Conservation (phyloP, 2,888 invertebrate genomes). For the Spilarctia lutea region DNA sequence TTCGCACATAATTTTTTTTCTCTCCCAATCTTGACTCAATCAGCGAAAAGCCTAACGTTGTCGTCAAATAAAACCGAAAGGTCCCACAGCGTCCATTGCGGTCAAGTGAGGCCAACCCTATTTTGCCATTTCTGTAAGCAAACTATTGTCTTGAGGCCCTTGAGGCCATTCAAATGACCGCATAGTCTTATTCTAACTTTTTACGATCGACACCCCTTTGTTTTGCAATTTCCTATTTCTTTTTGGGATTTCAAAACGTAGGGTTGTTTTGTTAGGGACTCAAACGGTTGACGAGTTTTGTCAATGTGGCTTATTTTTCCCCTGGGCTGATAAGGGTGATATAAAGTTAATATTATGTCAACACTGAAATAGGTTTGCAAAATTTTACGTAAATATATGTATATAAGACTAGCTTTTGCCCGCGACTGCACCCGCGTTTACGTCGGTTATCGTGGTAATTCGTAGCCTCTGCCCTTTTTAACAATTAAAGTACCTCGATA, state of each 20-base stretch:
- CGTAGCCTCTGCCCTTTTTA: too few relatives aligned
- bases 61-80: conserved; percentile 46
- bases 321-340: conserved; percentile 1
- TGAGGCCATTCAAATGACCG: conserved; percentile 21
- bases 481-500: too few relatives aligned
- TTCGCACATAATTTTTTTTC: conserved; percentile 30
- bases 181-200: conserved; percentile 28
- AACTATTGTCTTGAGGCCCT: conserved; percentile 38
- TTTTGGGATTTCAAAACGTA: conserved; percentile 32
- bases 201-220: conserved; percentile 41
- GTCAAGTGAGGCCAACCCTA: conserved; percentile 27
- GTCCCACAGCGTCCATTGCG: conserved; percentile 39
- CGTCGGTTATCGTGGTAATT: too few relatives aligned
- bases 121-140: conserved; percentile 46
- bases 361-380: background rate
- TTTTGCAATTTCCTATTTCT: conserved; percentile 45
- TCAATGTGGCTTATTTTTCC: conserved; percentile 8
- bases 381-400: background rate
- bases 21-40: conserved; percentile 49
- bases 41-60: conserved; percentile 45
- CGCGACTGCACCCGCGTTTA: too few relatives aligned
- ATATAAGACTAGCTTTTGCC: too few relatives aligned
- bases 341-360: conserved; percentile 9
- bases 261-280: conserved; percentile 26
- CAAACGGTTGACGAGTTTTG: conserved; percentile 29